Evolutionary conservation across 2,797 vertebrate species (phyloP).

Genomic region (Cercopithecus diana): DNA sequence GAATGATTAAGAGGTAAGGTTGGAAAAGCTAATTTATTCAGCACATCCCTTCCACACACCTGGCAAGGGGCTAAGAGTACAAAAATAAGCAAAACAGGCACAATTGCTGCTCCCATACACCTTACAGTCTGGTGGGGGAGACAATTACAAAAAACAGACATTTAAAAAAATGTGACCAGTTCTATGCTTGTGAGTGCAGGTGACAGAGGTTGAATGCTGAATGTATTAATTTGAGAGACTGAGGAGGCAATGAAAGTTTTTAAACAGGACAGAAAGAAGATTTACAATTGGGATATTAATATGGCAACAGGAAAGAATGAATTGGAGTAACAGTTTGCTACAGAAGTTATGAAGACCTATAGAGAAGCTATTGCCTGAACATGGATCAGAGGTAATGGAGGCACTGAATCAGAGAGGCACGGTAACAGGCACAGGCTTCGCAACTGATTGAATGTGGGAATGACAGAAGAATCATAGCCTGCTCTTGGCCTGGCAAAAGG

Average conservation of each 20-base stretch:
- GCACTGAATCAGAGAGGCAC: rapidly evolving
- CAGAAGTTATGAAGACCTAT: neutral
- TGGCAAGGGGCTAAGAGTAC: no score
- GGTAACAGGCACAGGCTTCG: rapidly evolving
- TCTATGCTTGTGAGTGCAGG: neutral
- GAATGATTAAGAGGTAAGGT: neutral
- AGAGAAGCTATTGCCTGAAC: neutral
- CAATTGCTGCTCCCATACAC: neutral
- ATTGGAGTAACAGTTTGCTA: neutral
- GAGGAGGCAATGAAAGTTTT: neutral
- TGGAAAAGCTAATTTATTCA: neutral
- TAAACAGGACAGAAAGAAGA: neutral
- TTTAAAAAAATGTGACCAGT: neutral
- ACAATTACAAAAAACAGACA: neutral
- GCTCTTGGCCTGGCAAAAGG: neutral
- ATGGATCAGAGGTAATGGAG: rapidly evolving
- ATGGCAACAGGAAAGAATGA: neutral
- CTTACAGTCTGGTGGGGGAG: neutral
- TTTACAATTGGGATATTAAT: neutral
- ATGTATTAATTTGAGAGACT: neutral
- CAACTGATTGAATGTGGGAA: neutral
- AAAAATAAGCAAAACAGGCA: neutral
- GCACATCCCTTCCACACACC: neutral
- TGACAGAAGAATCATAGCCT: neutral
- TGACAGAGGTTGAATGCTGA: neutral